Conservation (phyloP, 2,888 invertebrate genomes). For the Drosophila rellima region DNA sequence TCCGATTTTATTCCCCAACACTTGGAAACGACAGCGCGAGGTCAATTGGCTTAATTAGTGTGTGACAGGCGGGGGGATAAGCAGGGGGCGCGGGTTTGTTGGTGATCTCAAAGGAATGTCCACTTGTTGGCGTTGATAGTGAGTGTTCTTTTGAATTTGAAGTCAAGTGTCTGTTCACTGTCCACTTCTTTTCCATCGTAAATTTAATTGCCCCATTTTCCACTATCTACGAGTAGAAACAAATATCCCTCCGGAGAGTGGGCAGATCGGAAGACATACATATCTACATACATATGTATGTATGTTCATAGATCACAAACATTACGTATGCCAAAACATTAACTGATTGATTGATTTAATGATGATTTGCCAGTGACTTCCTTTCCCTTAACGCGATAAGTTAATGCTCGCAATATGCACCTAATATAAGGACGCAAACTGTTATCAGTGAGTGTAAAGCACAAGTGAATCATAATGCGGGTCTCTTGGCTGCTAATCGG, state of each 20-base stretch:
- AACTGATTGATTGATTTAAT: background rate
- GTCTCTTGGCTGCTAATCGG: constrained; percentile 32
- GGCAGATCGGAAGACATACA: constrained; percentile 2
- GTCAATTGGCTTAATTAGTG: constrained; percentile 81
- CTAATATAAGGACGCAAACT: constrained; percentile 31
- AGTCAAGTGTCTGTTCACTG: background rate
- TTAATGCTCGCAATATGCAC: constrained; percentile 21
- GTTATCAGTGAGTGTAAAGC: constrained; percentile 38
- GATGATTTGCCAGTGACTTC: constrained; percentile 23
- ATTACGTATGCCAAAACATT: background rate
- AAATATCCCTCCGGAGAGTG: background rate
- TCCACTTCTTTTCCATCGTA: constrained; percentile 11
- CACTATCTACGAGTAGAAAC: constrained; percentile 14
- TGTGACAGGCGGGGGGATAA: constrained; percentile 53
- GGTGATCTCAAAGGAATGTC: constrained; percentile 21
- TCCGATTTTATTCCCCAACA: constrained; percentile 43
- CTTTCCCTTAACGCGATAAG: constrained; percentile 40
- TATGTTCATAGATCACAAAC: background rate
- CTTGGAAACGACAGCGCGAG: constrained; percentile 64
- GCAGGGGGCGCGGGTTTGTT: background rate
- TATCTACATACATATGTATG: background rate
- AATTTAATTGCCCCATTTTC: constrained; percentile 46
- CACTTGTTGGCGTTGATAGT: constrained; percentile 11
- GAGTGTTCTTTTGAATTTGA: constrained; percentile 1
- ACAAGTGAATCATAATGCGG: constrained; percentile 39